Base-by-base conservation (phyloP, 2,888 invertebrate genomes). In the Acleris cristana region DNA sequence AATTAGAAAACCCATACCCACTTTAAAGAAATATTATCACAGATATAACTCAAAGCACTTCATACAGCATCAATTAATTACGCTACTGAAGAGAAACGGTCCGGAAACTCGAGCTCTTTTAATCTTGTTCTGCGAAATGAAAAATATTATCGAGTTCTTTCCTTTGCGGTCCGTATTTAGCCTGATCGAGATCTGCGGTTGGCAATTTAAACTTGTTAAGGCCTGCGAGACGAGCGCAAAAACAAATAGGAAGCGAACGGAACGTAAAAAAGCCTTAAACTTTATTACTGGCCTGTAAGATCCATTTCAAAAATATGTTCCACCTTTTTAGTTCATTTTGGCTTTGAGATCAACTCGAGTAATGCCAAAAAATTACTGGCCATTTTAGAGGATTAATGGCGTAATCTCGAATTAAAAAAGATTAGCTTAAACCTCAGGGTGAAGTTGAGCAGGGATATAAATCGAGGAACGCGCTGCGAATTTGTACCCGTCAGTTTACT, bases 321-420 rank as follows among this genome's bases (percentile, higher is more conserved):
- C 21, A 8, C 56, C 10, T 44, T 44, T 34, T 51, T 57, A 51
- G 26, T 26, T 40, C 44, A 57, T 44, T 16, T 45, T 34, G 14
- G 14, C n/a, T n/a, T 45, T 14, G 16, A 26, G n/a, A 30, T 26
- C 18, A 40, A 34, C 19, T 18, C 26, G 19, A 49, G 4, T 56
- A 30, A 57, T 48, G 48, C 34, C n/a, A 53, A 67, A 62, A 67
- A 66, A 66, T 52, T 58, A 56, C 18, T n/a, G 26, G 45, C 34
- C 45, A 61, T 62, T 58, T 67, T n/a, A 58, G 18, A 52, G 58
- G 53, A 63, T 63, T 54, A 54, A 63, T 49, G 53, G 30, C 18
- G 52, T 66, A 62, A 66, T 66, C 62, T 53, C 21, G 66, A 66
- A 66, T 66, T 66, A 57, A 62, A 61, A 67, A 58, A 58, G 58